These are phyloP conservation scores for Choreutis nemorana DNA, from an alignment of 2,888 invertebrate genomes.

Conservation along the genomic window DNA sequence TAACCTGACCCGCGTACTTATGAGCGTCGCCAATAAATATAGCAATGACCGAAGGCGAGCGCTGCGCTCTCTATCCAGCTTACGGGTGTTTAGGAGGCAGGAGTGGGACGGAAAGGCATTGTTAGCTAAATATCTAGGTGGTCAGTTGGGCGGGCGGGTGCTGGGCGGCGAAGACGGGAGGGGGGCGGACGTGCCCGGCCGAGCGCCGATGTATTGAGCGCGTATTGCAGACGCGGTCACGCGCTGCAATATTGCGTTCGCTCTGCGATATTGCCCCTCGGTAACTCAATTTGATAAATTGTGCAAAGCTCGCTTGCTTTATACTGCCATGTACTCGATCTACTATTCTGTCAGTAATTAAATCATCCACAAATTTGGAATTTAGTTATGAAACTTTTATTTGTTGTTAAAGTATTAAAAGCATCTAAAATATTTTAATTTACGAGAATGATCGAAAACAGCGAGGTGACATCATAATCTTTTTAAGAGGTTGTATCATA, in stretches of 20 bases:
- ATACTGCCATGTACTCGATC: slow-evolving; percentile 40
- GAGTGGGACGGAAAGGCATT: slow-evolving; percentile 56
- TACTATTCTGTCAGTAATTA: too few relatives aligned
- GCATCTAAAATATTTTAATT: slow-evolving; percentile 6
- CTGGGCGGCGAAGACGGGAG: slow-evolving; percentile 27
- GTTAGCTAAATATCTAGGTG: slow-evolving; percentile 67
- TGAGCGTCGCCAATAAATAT: slow-evolving; percentile 67
- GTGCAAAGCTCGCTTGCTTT: slow-evolving; percentile 55
- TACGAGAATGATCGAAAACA: not conserved
- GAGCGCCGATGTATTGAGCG: slow-evolving; percentile 66
- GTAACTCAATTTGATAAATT: slow-evolving; percentile 66
- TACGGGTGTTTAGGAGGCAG: slow-evolving; percentile 17
- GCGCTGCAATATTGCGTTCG: slow-evolving; percentile 67
- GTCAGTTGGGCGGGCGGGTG: slow-evolving; percentile 53
- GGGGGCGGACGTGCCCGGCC: slow-evolving; percentile 53
- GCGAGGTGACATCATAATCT: slow-evolving; percentile 1
- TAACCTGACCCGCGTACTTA: slow-evolving; percentile 67
- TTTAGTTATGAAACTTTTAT: too few relatives aligned
- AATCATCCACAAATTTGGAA: too few relatives aligned
- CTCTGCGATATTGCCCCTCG: slow-evolving; percentile 62
- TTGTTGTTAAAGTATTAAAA: too few relatives aligned
- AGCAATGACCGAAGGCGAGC: slow-evolving; percentile 59
- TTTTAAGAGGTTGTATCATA: too few relatives aligned
- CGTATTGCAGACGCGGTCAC: slow-evolving; percentile 66
- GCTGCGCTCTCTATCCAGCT: slow-evolving; percentile 39